phyloP scores from a whole-genome alignment of 1,140 invertebrate species.

The Drosophila pruinosa region DNA sequence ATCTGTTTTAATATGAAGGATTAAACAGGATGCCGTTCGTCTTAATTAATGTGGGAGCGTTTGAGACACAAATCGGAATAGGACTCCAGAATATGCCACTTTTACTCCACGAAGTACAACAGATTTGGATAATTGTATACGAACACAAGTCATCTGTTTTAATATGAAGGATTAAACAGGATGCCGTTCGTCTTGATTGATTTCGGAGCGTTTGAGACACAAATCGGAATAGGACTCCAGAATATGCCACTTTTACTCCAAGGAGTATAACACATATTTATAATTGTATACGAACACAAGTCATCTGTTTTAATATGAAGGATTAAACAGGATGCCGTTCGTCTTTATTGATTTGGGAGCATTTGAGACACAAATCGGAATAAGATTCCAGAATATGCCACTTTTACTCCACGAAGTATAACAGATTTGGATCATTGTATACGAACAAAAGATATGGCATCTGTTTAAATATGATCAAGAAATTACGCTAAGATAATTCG shows the following conservation, averaged over 20 bases:
- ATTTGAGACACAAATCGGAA: constrained; percentile 48
- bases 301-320: constrained; percentile 38
- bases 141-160: constrained; percentile 37
- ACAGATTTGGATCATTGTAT: constrained; percentile 5
- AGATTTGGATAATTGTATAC: not conserved
- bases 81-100: constrained; percentile 22
- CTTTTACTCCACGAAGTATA: constrained; percentile 47
- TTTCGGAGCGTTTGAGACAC: constrained; percentile 25
- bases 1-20: constrained; percentile 22
- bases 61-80: constrained; percentile 22
- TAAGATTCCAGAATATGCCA: constrained; percentile 32
- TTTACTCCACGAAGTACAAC: constrained; percentile 24
- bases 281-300: constrained; percentile 41
- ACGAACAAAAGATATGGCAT: constrained; percentile 47
- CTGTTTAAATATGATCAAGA: constrained; percentile 26
- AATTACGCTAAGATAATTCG: too few species aligned
- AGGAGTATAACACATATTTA: not conserved
- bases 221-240: not conserved
- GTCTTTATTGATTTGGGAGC: constrained; percentile 44
- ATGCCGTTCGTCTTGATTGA: constrained; percentile 31
- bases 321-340: constrained; percentile 52
- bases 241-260: constrained; percentile 38
- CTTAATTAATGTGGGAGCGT: constrained; percentile 23
- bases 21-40: constrained; percentile 39
- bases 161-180: constrained; percentile 30